Conservation (phyloP, 2,888 invertebrate species). For the Choristoneura rosaceana region DNA sequence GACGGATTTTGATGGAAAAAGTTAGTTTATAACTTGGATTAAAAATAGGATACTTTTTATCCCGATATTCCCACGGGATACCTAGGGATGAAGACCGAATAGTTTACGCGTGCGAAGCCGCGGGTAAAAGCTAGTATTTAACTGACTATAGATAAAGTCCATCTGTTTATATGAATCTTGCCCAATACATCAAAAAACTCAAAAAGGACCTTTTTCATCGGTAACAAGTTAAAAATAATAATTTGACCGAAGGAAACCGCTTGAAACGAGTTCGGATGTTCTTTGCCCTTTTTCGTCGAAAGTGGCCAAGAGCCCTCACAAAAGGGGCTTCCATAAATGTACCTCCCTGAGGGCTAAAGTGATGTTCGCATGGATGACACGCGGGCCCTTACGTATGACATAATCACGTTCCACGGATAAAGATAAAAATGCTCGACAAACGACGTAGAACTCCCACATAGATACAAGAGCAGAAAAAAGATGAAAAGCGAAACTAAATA, state of each 20-base stretch:
- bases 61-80: too few species aligned
- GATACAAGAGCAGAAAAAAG: too few species aligned
- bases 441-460: not conserved
- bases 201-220: not conserved
- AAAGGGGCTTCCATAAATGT: constrained; percentile 17
- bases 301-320: constrained; percentile 30
- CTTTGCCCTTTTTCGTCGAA: constrained; percentile 31
- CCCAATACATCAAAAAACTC: not conserved
- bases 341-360: constrained; percentile 22
- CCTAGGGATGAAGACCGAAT: too few species aligned
- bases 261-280: constrained; percentile 31
- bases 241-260: constrained; percentile 23
- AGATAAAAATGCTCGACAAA: constrained; percentile 27
- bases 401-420: constrained; percentile 26
- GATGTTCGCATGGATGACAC: constrained; percentile 30
- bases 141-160: not conserved
- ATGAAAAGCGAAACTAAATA: too few species aligned
- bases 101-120: too few species aligned
- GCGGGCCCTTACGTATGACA: constrained; percentile 28
- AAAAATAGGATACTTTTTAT: too few species aligned
- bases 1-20: too few species aligned
- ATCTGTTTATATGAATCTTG: not conserved
- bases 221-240: constrained; percentile 33
- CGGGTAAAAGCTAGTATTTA: too few species aligned
- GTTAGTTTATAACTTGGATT: too few species aligned